A percentile compares a stretch with the other conserved stretches of the same genome.
These are phyloP conservation scores for Oconnorella tubifera DNA, from an alignment of 2,888 invertebrate species.

Conservation along the genomic window DNA sequence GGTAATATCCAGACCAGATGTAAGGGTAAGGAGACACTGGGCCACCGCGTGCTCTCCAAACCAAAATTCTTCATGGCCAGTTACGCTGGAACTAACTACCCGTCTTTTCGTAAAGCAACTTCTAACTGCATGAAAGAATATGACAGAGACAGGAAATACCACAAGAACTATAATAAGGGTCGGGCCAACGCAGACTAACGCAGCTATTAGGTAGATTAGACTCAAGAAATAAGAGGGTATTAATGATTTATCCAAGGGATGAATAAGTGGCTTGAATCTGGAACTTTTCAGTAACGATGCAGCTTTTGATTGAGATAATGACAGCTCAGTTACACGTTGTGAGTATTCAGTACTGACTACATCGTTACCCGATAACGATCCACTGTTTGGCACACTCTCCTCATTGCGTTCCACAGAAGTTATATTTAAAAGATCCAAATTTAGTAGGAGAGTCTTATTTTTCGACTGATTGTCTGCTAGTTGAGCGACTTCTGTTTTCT, in stretches of 20 bases:
- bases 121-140: slow-evolving; percentile 40
- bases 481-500: too few relatives aligned
- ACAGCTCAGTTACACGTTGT: too few relatives aligned
- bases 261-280: slow-evolving; percentile 3
- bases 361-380: too few relatives aligned
- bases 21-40: slow-evolving; percentile 59
- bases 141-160: slow-evolving; percentile 51
- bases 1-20: slow-evolving; percentile 57
- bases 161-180: slow-evolving; percentile 54
- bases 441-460: too few relatives aligned
- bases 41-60: slow-evolving; percentile 53
- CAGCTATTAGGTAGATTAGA: slow-evolving; percentile 48
- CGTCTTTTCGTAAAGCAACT: slow-evolving; percentile 35
- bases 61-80: slow-evolving; percentile 59
- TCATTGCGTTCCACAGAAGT: too few relatives aligned
- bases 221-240: slow-evolving; percentile 40
- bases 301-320: slow-evolving; percentile 1
- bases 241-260: slow-evolving; percentile 55
- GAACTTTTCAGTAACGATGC: background rate
- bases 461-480: too few relatives aligned
- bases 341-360: too few relatives aligned
- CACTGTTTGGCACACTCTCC: too few relatives aligned
- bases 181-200: slow-evolving; percentile 58
- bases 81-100: slow-evolving; percentile 45
- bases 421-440: too few relatives aligned